Conservation (phyloP, 1,140 invertebrate species). For the Caerostris extrusa region DNA sequence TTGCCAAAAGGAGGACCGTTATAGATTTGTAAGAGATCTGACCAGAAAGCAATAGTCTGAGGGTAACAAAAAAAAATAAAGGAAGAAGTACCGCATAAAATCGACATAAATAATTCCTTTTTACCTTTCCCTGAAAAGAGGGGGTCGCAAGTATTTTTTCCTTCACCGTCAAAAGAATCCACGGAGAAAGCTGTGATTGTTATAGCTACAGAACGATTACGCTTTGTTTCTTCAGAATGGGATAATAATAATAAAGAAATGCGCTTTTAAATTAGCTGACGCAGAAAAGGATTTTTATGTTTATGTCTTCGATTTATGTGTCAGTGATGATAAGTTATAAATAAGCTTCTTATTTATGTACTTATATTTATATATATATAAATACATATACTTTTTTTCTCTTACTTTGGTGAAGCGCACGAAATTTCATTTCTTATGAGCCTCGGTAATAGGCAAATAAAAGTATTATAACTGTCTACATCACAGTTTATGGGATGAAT, state of each 20-base stretch:
- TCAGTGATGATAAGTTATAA: constrained; percentile 77
- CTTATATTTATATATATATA: constrained; percentile 64
- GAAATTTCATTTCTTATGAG: constrained; percentile 76
- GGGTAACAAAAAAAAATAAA: background rate
- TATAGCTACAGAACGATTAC: constrained; percentile 65
- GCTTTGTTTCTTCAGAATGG: constrained; percentile 66
- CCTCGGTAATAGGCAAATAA: constrained; percentile 75
- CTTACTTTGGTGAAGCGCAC: constrained; percentile 40
- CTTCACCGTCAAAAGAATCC: constrained; percentile 21
- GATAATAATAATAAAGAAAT: constrained; percentile 75
- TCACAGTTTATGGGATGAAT: constrained; percentile 66
- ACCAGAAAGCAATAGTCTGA: background rate
- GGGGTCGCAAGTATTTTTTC: background rate
- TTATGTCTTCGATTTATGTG: constrained; percentile 78
- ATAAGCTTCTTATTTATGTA: constrained; percentile 76
- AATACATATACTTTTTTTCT: background rate
- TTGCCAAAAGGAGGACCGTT: background rate
- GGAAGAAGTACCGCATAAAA: constrained; percentile 65
- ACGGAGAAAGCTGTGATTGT: constrained; percentile 67
- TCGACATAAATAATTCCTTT: constrained; percentile 72
- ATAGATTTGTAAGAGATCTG: constrained; percentile 22
- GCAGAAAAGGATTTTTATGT: constrained; percentile 70
- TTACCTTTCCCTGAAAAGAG: constrained; percentile 34
- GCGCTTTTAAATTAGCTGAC: constrained; percentile 76
- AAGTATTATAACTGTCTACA: constrained; percentile 77